Evolutionary conservation across 2,888 invertebrate species (phyloP), one percentile per base, ranked within the genome.

Genomic region (Serrognathus titanus): DNA sequence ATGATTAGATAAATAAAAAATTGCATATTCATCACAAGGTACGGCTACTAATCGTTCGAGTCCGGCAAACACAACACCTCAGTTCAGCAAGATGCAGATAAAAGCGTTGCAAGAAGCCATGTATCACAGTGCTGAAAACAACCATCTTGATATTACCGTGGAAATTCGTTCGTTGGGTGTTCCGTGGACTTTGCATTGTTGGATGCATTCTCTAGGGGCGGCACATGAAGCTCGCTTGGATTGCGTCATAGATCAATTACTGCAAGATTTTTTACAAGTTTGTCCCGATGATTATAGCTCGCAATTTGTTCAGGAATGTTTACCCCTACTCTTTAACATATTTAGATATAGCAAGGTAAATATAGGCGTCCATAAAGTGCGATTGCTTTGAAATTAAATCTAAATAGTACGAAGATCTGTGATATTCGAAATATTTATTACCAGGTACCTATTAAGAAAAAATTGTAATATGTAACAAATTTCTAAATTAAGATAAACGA

Each of bases 121-220:
- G 92, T 96, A 95, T 73, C 94, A 94, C 72, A 92, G 93, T 59
- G 91, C 94, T 0, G 95, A 95, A 77, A 93, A 92, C 73, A 92
- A 93, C 69, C 90, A 94, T 75, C 80, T 94, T 55, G 94, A 95
- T 71, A 90, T 95, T 63, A 94, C 94, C 0, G 82, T 94, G 69
- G 94, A 95, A 72, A 81, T 96, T 36, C 84, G 94, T 56, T 88
- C 90, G 39, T 78, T 94, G 50, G 92, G 94, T 31, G 89, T 95
- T 9, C 89, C 92, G 2, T 96, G 95, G 95, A 94, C 93, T 0
- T 77, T 94, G 20, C 93, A 95, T 74, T 93, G 93, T 65, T 96
- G 95, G 95, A 92, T 92, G 82, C 86, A 92, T 70, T 92, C 93
- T 0, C 78, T 95, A 36, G 89, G 90, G 0, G 92, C 92, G 0